Percentiles rank a stretch among this genome's conserved stretches.
Evolutionary conservation across 2,113 vertebrate genomes (phyloP).

Genomic region (Eira barbara): DNA sequence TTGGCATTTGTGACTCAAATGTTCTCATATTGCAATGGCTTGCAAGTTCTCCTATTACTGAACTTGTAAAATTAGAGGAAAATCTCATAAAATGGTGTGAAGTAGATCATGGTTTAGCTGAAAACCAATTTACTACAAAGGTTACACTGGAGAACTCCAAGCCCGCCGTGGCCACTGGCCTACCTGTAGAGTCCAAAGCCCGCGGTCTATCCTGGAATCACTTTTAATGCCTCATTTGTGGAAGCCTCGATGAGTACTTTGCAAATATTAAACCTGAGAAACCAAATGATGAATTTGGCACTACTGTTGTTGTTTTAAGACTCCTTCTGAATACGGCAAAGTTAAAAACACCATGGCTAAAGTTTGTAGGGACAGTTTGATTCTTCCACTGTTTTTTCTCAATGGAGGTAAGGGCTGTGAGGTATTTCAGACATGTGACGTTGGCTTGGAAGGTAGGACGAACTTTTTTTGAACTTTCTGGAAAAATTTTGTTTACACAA

Average conservation of each 20-base stretch:
- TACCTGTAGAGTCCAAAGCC: neutral
- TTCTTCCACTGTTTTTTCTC: neutral
- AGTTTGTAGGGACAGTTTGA: neutral
- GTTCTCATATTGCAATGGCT: neutral
- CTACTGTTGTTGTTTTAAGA: neutral
- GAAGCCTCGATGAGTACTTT: neutral
- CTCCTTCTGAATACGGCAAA: neutral
- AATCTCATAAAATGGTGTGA: neutral
- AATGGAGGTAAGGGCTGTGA: neutral
- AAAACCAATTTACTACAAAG: neutral
- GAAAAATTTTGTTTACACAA: constrained; percentile 35
- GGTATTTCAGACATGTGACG: neutral
- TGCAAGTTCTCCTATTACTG: neutral
- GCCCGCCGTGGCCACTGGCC: neutral
- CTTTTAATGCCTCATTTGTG: neutral
- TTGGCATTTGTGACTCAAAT: neutral
- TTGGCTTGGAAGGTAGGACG: neutral
- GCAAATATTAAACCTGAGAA: neutral
- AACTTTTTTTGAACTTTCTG: neutral
- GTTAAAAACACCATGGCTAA: neutral
- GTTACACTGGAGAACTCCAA: neutral
- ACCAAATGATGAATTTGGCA: neutral
- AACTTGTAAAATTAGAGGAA: neutral
- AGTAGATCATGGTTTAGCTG: neutral
- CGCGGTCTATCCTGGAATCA: rapidly evolving